These are phyloP conservation scores for Whitmania pigra DNA, from an alignment of 1,140 invertebrate genomes.

Conservation along the genomic window DNA sequence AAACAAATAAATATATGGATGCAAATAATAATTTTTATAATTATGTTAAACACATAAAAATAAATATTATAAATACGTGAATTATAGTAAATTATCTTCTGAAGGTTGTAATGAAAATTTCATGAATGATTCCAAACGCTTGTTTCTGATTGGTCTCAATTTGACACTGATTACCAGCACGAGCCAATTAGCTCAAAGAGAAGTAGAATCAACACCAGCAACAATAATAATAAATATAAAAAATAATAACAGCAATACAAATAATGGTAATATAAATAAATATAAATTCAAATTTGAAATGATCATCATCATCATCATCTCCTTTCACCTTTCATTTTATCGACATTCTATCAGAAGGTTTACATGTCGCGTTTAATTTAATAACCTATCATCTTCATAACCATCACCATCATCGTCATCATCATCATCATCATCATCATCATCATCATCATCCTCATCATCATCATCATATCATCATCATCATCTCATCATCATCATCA, in stretches of 20 bases:
- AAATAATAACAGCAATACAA: background rate
- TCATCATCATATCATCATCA: background rate
- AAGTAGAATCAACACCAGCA: background rate
- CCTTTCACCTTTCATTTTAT: too few species aligned
- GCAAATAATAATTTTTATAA: too few species aligned
- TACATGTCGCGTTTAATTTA: background rate
- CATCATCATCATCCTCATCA: background rate
- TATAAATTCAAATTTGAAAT: too few species aligned
- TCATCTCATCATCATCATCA: constrained; percentile 12
- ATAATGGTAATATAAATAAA: background rate
- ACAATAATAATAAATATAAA: constrained; percentile 10
- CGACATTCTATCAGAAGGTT: too few species aligned
- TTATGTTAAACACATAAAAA: too few species aligned
- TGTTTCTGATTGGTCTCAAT: too few species aligned
- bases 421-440: background rate
- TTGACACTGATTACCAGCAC: background rate
- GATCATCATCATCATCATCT: background rate
- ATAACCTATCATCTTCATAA: background rate
- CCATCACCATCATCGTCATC: background rate
- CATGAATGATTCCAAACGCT: too few species aligned
- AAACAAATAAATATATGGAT: too few species aligned
- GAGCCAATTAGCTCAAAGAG: background rate
- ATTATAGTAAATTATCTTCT: too few species aligned
- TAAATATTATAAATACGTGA: too few species aligned
- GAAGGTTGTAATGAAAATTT: too few species aligned